Base-by-base conservation (phyloP, 2,113 vertebrate genomes). In the Columba livia region DNA sequence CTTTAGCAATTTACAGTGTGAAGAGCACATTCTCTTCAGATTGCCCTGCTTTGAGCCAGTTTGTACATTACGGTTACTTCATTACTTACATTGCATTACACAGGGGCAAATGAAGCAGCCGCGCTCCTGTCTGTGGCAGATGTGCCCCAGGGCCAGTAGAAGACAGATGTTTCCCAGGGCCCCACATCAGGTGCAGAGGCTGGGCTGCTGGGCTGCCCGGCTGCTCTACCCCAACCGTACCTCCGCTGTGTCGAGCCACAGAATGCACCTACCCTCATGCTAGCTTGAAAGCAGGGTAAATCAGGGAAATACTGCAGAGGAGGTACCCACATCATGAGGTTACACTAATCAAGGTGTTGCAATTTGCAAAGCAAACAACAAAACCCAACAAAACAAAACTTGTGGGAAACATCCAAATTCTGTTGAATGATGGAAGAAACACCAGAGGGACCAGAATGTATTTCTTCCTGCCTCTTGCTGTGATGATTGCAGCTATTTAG, bases 1-100 rank as follows among this genome's bases (percentile, higher is more conserved):
- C 89, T 88, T 90, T 2, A 74, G 91, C 94, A 90, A 96, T 77
- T 88, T 60, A 36, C 84, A 88, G 94, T 81, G 91, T 85, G 93
- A 96, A 86, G 90, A 96, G 94, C 82, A 64, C 79, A 83, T 97
- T 85, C 85, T 73, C 70, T 74, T 64, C 9, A 6, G 58, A 67
- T 48, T 56, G 75, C 72, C 72, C 85, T 66, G 89, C 88, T 94
- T 56, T 34, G 86, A 92, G 84, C 73, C 80, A 25, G 79, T 83
- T 80, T 36, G 62, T 82, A 58, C 87, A 56, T 53, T 66, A 29
- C 1, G 1, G 85, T 60, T 88, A 51, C 85, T 80, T 91, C 90
- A 85, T 85, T 79, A 84, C 53, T 93, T 67, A 89, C 89, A 87
- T 83, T 66, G 94, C 96, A 79, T 83, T 85, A 79, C 85, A 89